Conservation (phyloP, 1,140 invertebrate genomes). For the Leptinotarsa texana region DNA sequence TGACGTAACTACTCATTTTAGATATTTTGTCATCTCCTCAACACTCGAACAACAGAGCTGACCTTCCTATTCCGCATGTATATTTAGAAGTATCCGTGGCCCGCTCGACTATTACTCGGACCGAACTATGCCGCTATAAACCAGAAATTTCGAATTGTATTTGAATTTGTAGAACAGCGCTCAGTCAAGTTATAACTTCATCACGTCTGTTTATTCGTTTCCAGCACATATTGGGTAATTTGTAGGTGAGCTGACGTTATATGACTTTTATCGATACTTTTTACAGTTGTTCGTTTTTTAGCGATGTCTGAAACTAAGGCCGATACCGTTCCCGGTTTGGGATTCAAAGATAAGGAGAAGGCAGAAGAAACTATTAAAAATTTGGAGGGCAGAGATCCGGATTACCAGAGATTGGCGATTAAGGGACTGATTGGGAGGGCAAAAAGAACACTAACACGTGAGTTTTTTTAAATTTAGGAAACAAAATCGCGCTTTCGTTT, state of each 20-base stretch:
- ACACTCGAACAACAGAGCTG: constrained; percentile 19
- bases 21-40: constrained; percentile 33
- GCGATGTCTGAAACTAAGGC: constrained; percentile 50
- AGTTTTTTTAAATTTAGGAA: constrained; percentile 46
- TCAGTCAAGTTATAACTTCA: constrained; percentile 32
- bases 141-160: constrained; percentile 32
- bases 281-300: neutral
- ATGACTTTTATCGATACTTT: neutral
- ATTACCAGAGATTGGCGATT: constrained; percentile 67
- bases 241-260: neutral
- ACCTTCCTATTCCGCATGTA: constrained; percentile 22
- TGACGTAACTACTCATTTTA: constrained; percentile 37
- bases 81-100: constrained; percentile 29
- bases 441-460: constrained; percentile 66
- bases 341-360: constrained; percentile 70
- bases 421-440: constrained; percentile 67
- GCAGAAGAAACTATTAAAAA: constrained; percentile 66
- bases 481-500: too few relatives aligned
- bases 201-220: too few relatives aligned
- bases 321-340: constrained; percentile 63
- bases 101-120: constrained; percentile 22
- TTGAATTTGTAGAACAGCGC: neutral
- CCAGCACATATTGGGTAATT: neutral
- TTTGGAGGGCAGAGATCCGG: constrained; percentile 67
- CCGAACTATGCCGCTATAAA: constrained; percentile 19